Percentiles rank a stretch among this genome's conserved stretches.
Evolutionary conservation across 1,140 invertebrate species (phyloP).

Genomic region (Paraescarpia echinospica): DNA sequence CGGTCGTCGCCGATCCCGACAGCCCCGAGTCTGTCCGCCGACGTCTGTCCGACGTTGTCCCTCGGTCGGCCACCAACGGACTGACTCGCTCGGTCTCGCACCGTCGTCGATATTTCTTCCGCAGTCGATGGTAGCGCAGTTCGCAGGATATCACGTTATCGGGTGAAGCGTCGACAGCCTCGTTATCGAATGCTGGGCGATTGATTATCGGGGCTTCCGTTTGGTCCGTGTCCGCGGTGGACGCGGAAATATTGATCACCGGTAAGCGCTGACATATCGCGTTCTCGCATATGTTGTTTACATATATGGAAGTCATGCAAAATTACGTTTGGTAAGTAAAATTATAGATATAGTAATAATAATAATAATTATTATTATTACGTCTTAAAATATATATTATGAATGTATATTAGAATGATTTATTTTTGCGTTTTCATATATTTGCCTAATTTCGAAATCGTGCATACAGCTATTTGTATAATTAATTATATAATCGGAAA

Average conservation of each 20-base stretch:
- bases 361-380: background rate
- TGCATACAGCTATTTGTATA: background rate
- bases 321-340: background rate
- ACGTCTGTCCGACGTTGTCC: background rate
- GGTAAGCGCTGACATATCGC: background rate
- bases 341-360: background rate
- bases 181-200: background rate
- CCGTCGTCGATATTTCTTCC: background rate
- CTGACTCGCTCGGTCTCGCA: background rate
- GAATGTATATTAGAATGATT: background rate
- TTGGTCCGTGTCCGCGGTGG: background rate
- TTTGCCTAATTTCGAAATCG: background rate
- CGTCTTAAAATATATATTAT: background rate
- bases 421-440: background rate
- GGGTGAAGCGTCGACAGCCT: background rate
- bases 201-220: background rate
- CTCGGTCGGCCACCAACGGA: background rate
- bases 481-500: background rate
- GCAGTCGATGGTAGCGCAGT: background rate
- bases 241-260: background rate
- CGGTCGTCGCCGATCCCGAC: background rate
- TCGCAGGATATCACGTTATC: background rate
- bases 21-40: background rate
- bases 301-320: background rate
- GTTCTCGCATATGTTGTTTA: background rate